These are phyloP conservation scores for Magallana ariakensis DNA, from an alignment of 1,140 invertebrate genomes.

Conservation along the genomic window DNA sequence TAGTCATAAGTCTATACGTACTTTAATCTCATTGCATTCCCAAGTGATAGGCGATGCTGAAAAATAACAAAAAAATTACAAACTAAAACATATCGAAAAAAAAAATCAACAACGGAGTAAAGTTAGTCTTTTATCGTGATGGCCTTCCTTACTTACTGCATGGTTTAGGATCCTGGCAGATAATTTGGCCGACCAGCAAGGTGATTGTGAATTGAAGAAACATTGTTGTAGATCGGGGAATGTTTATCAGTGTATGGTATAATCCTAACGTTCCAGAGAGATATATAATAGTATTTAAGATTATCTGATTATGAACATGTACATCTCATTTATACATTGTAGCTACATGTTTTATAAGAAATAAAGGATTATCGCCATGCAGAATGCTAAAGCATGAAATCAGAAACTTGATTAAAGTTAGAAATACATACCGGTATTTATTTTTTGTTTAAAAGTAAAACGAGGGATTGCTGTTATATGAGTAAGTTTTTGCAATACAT, in stretches of 20 bases:
- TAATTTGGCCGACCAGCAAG: not conserved
- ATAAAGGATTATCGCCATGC: too few species aligned
- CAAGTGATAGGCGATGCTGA: not conserved
- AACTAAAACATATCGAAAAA: not conserved
- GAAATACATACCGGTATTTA: too few species aligned
- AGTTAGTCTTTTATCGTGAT: not conserved
- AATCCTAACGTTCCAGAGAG: not conserved
- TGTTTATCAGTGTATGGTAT: slow-evolving; percentile 11
- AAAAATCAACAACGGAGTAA: not conserved
- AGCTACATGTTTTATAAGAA: too few species aligned
- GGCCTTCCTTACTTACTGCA: not conserved
- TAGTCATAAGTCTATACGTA: not conserved
- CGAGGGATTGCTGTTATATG: too few species aligned
- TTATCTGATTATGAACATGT: not conserved
- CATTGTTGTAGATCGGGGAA: not conserved
- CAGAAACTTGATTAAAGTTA: too few species aligned
- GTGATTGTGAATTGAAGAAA: not conserved
- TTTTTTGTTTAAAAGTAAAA: too few species aligned
- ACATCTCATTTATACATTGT: too few species aligned
- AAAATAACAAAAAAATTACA: not conserved
- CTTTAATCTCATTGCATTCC: slow-evolving; percentile 29
- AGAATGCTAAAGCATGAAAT: too few species aligned
- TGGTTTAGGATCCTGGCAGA: not conserved
- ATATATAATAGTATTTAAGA: not conserved
- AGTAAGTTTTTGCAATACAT: too few species aligned